Evolutionary conservation across 2,888 invertebrate genomes (phyloP), one percentile per base, ranked within the genome.

Genomic region (Stenurella melanura): DNA sequence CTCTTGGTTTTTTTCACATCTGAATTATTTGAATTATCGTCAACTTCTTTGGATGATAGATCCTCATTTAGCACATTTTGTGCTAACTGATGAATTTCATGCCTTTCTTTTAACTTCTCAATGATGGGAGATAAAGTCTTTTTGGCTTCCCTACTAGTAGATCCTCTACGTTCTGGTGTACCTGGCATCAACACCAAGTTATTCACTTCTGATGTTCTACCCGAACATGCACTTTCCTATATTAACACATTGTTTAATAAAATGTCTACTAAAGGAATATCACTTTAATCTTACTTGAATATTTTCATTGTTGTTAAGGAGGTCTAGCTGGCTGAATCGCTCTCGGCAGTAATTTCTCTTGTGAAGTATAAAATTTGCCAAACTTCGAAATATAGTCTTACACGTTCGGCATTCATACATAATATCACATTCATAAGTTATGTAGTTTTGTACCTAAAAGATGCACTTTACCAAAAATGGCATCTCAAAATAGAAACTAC

Each of bases 401-500:
- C 98, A 98, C 19, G 95, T 93, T 88, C 94, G 94, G 89, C 98
- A 98, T 89, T 98, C 98, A 89, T 96, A 95, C 84, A 98, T 92
- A 75, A 97, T 90, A 88, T 96, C 96, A 91, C 97, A 97, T 90
- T 98, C 97, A 86, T 94, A 93, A 42, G 93, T 90, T 50, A 98
- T 90, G 71, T 96, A 90, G 82, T 93, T 91, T 82, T 93, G 93
- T 26, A 96, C 92, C 95, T 96, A 89, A 84, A 92, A 90, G 76
- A 76, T 73, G 11, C 21, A 60, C 73, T 30, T 5, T 58, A 34
- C 38, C 15, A 18, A 70, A 18, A 70, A n/a, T n/a, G 7, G 18
- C 11, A 42, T 21, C 6, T 6, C 1, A 2, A 9, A 10, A 19
- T 60, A 38, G n/a, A 17, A 30, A 54, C 58, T 21, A 71, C 79